Evolutionary conservation across 2,797 vertebrate genomes (phyloP), one percentile per base, ranked within the genome.

Genomic region (Enteromius trimaculatus): DNA sequence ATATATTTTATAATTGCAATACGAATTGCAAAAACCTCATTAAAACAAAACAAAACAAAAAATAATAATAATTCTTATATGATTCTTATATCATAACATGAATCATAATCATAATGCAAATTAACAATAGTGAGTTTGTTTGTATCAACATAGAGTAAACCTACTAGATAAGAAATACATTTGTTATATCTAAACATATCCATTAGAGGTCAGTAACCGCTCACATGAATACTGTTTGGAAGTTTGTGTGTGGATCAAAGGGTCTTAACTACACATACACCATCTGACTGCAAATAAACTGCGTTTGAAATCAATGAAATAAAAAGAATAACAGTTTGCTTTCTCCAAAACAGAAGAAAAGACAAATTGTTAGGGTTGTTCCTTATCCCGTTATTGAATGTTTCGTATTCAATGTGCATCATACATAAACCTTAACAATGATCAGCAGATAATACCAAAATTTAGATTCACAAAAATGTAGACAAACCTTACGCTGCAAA

Each of bases 151-250:
- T 6, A 39, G 6, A 39, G n/a, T 23, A 70, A 7, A 17, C 21
- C 31, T 5, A 16, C 47, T 55, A 42, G 21, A 23, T 0, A 42
- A 17, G 19, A 16, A 42, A 11, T 19, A 21, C 4, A 62, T 76
- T 39, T 19, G 37, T 44, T 21, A 44, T 44, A 62, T 16, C 17
- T 44, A 13, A 29, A 71, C 26, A 71, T 71, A n/a, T 14, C 69
- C 69, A 39, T 44, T 74, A 74, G 80, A 74, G 80, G 21, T 47
- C 42, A 81, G 79, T 17, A 62, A 31, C 53, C 72, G 29, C 19
- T 42, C 26, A 51, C 16, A 34, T 65, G 4, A 53, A 34, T 31
- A 21, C 29, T 34, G 9, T 29, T 64, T 17, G 60, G 10, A 26
- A 60, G n/a, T 26, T 26, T 60, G 10, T 58, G n/a, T 58, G n/a